Evolutionary conservation across 2,888 invertebrate genomes (phyloP).

Genomic region (Drosophila merina): DNA sequence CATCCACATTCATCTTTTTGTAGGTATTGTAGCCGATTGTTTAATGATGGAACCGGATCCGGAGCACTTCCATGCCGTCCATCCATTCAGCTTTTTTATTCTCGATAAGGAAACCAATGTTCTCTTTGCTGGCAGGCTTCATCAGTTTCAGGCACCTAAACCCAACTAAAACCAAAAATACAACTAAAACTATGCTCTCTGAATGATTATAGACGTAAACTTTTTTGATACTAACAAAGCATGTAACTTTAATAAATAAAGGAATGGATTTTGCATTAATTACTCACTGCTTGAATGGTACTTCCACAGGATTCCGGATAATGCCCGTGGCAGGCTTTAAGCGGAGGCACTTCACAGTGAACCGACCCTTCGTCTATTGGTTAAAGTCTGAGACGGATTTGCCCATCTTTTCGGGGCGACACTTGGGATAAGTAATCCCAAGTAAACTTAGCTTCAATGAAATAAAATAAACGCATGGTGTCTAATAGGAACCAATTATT

Average conservation of each 20-base stretch:
- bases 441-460: constrained; percentile 23
- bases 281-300: not conserved
- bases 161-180: not conserved
- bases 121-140: constrained; percentile 56
- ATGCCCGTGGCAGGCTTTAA: constrained; percentile 55
- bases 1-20: constrained; percentile 10
- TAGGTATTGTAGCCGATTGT: constrained; percentile 44
- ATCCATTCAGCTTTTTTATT: constrained; percentile 63
- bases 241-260: constrained; percentile 26
- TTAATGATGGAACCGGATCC: constrained; percentile 39
- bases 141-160: constrained; percentile 19
- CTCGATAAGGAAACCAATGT: constrained; percentile 31
- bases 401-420: constrained; percentile 58
- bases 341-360: constrained; percentile 55
- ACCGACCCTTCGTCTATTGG: constrained; percentile 60
- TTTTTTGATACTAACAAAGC: constrained; percentile 25
- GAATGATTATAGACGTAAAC: constrained; percentile 6
- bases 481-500: constrained; percentile 27
- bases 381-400: constrained; percentile 49
- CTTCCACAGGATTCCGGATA: constrained; percentile 56
- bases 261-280: not conserved
- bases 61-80: constrained; percentile 54
- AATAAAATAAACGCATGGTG: constrained; percentile 17
- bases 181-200: constrained; percentile 39
- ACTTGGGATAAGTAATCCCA: constrained; percentile 36